Percentiles rank a stretch among this genome's conserved stretches.
These are phyloP conservation scores for Meloidogyne hapla DNA, from an alignment of 1,140 invertebrate species.

Conservation along the genomic window DNA sequence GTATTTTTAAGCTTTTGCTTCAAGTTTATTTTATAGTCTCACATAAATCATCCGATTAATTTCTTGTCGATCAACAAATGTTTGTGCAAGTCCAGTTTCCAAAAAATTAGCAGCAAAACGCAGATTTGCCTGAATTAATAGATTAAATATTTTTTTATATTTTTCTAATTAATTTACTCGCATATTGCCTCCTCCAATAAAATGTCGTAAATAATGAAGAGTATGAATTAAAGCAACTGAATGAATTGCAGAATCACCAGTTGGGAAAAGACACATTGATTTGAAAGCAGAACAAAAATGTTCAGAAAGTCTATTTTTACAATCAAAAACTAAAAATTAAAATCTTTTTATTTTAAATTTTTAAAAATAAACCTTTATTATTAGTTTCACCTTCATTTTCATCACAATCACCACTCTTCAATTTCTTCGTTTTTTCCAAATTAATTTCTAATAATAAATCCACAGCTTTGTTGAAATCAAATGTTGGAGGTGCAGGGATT, in stretches of 20 bases:
- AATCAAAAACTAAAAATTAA: not conserved
- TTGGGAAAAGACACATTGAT: not conserved
- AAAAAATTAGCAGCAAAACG: not conserved
- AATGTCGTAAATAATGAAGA: not conserved
- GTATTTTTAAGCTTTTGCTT: not conserved
- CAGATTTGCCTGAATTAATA: not conserved
- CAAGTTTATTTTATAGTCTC: not conserved
- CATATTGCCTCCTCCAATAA: not conserved
- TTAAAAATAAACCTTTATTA: not conserved
- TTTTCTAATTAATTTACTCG: not conserved
- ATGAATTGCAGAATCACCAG: not conserved
- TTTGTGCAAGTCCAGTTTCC: not conserved
- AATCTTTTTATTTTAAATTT: not conserved
- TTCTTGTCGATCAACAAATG: not conserved
- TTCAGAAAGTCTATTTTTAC: not conserved
- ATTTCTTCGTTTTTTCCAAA: not conserved
- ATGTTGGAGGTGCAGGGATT: not conserved
- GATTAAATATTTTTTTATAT: not conserved
- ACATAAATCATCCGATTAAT: not conserved
- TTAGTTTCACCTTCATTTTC: not conserved
- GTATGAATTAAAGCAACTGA: not conserved
- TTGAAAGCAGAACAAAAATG: constrained; percentile 1
- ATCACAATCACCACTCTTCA: not conserved
- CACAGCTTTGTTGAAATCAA: not conserved
- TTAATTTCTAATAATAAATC: not conserved